A percentile compares a stretch with the other conserved stretches of the same genome.
These are phyloP conservation scores for Synaphobranchus kaupii DNA, from an alignment of 2,797 vertebrate genomes.

Conservation along the genomic window DNA sequence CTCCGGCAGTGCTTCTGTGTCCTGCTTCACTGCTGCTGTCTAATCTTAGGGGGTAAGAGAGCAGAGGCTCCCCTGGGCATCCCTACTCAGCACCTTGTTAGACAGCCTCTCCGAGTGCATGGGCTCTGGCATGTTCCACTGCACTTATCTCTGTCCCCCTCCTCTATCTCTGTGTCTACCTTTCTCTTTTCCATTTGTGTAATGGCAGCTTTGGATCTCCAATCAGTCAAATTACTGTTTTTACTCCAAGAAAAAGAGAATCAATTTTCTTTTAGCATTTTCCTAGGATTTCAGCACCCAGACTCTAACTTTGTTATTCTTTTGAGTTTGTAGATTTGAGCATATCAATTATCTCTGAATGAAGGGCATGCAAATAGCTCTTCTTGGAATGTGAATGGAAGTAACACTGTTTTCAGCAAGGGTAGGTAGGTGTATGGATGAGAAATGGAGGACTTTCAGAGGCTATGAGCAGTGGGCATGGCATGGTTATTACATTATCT, in stretches of 20 bases:
- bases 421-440: neutral
- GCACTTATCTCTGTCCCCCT: slow-evolving; percentile 41
- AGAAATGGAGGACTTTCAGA: neutral
- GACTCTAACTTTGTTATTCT: neutral
- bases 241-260: neutral
- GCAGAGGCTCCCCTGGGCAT: slow-evolving; percentile 77
- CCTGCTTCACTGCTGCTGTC: slow-evolving; percentile 72
- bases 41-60: slow-evolving; percentile 79
- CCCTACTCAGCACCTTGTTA: slow-evolving; percentile 82
- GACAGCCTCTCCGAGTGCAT: slow-evolving; percentile 59
- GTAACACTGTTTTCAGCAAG: neutral
- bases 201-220: slow-evolving; percentile 29
- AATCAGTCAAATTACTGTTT: neutral
- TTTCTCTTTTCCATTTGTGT: slow-evolving; percentile 37
- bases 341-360: neutral
- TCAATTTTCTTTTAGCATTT: neutral
- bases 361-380: neutral
- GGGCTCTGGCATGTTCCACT: slow-evolving; percentile 38
- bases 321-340: neutral
- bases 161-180: slow-evolving; percentile 43
- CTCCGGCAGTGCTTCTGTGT: slow-evolving; percentile 59
- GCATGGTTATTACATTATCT: neutral
- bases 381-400: neutral
- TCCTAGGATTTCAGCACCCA: neutral
- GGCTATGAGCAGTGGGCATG: neutral